phyloP scores from a whole-genome alignment of 2,797 vertebrate species.

The Columba guinea region DNA sequence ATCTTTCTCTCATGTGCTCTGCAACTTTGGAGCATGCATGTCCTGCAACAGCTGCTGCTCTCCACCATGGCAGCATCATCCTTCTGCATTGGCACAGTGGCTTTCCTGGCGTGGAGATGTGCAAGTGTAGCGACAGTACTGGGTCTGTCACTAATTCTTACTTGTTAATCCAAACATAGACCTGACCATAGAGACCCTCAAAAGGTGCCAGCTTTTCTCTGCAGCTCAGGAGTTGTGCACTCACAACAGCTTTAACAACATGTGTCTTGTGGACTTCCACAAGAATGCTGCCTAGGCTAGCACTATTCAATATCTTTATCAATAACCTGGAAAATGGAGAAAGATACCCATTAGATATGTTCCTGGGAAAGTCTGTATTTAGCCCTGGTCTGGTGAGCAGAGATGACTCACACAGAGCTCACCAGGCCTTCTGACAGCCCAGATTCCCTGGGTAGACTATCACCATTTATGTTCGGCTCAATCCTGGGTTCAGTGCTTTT shows the following conservation, averaged over 20 bases:
- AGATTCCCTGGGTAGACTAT: neutral
- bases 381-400: neutral
- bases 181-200: neutral
- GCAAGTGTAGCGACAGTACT: neutral
- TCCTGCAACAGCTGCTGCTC: neutral
- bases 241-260: neutral
- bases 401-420: neutral
- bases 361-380: neutral
- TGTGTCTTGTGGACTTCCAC: rapidly evolving
- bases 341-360: neutral
- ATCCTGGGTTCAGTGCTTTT: neutral
- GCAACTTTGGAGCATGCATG: rapidly evolving
- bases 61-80: neutral
- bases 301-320: rapidly evolving
- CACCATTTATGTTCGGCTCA: neutral
- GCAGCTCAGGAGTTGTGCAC: neutral
- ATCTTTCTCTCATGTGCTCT: neutral
- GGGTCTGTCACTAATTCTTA: neutral
- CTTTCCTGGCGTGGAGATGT: neutral
- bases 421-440: neutral
- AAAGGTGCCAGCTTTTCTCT: neutral
- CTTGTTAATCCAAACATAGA: neutral
- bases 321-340: neutral
- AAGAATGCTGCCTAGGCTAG: neutral
- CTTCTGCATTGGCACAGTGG: rapidly evolving